Base-by-base conservation (phyloP, 2,113 vertebrate genomes). In the Chlorodrepanis virens region DNA sequence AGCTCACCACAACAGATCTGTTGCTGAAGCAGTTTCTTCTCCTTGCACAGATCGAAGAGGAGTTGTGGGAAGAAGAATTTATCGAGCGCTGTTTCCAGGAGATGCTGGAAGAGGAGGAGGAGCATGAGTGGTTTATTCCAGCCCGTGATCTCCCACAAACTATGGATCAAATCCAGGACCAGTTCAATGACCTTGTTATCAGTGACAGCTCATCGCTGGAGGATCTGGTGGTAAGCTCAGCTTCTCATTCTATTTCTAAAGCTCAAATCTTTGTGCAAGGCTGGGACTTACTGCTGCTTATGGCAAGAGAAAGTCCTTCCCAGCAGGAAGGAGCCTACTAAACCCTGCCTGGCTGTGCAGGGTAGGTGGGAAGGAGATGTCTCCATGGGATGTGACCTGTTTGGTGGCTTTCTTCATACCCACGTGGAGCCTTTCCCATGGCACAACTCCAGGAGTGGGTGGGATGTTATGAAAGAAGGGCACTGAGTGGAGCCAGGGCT, bases 31-130 rank as follows among this genome's bases (percentile, higher is more conserved):
- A 0, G 23, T 83, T 90, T 86, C 49, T 85, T 88, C 22, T 68
- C 7, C 0, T 78, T 78, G 52, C 50, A 1, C 83, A 99, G 99
- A 99, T 99, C 63, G 99, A 99, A 97, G 99, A 99, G 97, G 98
- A 99, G 96, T 97, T 99, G 96, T 99, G 98, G 99, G 99, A 99
- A 97, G 99, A 99, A 97, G 99, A 99, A 95, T 99, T 99, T 91
- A 99, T 99, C 19, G 99, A 99, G 97, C 98, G 98, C 67, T 99
- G 99, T 90, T 98, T 99, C 97, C 99, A 99, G 96, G 98, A 99
- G 98, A 99, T 99, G 98, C 95, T 99, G 98, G 99, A 99, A 94
- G 99, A 99, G 37, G 99, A 99, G 90, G 99, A 99, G 96, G 98
- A 99, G 90, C 98, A 99, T 2, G 99, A 99, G 53, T 99, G 99